Percentiles rank a stretch among this genome's conserved stretches.
These are phyloP conservation scores for Calameuta idolon DNA, from an alignment of 2,888 invertebrate genomes.

Conservation along the genomic window DNA sequence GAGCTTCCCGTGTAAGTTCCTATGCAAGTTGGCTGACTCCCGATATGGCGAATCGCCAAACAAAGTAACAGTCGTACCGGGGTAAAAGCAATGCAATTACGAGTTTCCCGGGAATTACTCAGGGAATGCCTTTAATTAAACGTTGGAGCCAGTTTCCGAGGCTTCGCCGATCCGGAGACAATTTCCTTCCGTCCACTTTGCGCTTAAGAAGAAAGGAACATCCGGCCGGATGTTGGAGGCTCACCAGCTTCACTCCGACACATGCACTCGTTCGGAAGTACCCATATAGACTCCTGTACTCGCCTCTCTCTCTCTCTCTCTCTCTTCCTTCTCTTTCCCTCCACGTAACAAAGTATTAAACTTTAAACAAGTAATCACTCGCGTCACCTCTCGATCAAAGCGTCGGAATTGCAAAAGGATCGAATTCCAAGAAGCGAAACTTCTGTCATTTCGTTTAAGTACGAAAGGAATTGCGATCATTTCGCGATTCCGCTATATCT, in stretches of 20 bases:
- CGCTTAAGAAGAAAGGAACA: conserved; percentile 54
- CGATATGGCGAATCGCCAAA: conserved; percentile 55
- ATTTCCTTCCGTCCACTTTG: conserved; percentile 64
- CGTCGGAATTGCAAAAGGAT: conserved; percentile 42
- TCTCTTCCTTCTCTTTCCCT: conserved; percentile 14
- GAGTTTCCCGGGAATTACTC: conserved; percentile 57
- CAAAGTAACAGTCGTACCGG: conserved; percentile 60
- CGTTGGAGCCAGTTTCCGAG: conserved; percentile 63
- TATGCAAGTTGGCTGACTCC: conserved; percentile 22
- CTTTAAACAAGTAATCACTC: conserved; percentile 55
- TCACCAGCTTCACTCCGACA: conserved; percentile 6
- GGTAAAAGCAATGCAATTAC: conserved; percentile 64
- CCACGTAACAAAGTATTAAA: conserved; percentile 55
- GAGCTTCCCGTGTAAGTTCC: neutral
- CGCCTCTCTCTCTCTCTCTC: conserved; percentile 13
- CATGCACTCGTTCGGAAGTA: neutral
- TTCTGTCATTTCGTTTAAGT: conserved; percentile 38
- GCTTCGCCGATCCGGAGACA: conserved; percentile 65
- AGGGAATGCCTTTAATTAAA: conserved; percentile 66
- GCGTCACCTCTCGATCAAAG: conserved; percentile 57
- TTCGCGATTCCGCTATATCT: neutral
- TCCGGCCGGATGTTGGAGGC: conserved; percentile 30
- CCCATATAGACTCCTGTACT: neutral
- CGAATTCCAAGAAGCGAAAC: conserved; percentile 46
- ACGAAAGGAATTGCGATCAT: neutral